Conservation (phyloP, 2,113 vertebrate genomes). For the Clarias macrocephalus region DNA sequence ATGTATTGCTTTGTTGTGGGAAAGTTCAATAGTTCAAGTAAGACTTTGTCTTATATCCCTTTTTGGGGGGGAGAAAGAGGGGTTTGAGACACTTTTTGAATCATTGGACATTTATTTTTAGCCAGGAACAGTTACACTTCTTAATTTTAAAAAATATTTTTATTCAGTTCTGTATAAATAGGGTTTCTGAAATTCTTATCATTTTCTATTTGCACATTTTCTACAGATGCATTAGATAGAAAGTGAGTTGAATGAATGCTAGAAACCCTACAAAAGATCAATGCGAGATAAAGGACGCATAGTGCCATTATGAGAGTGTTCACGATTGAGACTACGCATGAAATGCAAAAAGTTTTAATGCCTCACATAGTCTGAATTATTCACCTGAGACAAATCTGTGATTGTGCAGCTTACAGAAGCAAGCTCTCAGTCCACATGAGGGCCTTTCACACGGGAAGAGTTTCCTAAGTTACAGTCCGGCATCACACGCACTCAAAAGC, state of each 20-base stretch:
- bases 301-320: background rate
- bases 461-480: slow-evolving; percentile 23
- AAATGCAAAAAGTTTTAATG: background rate
- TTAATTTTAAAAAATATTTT: background rate
- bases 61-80: background rate
- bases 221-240: background rate
- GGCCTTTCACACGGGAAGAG: slow-evolving; percentile 25
- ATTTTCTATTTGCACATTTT: background rate
- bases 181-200: background rate
- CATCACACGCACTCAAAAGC: slow-evolving; percentile 13
- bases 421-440: background rate
- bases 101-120: background rate
- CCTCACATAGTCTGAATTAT: background rate
- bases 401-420: slow-evolving; percentile 30
- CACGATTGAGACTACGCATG: background rate
- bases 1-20: background rate
- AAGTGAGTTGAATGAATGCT: background rate
- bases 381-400: background rate
- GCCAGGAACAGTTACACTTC: background rate
- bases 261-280: background rate
- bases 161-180: background rate
- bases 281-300: background rate
- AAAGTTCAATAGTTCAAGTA: background rate
- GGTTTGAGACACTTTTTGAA: background rate
- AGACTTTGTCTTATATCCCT: background rate